phyloP scores from a whole-genome alignment of 2,113 vertebrate species.

The Suricata suricatta region DNA sequence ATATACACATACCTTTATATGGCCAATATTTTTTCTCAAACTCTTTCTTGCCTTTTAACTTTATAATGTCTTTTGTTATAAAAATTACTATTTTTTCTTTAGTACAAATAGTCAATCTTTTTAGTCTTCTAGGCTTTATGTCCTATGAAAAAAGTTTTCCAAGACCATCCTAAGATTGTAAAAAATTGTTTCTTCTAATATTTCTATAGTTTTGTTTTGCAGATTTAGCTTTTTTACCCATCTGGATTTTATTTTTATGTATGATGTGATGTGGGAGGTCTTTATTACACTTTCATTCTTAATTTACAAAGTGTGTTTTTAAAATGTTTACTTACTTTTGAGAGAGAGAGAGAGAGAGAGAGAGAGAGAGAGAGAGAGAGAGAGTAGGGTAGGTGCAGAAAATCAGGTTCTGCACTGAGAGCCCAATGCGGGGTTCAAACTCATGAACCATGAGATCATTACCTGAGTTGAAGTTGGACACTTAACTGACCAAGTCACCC shows the following conservation, averaged over 20 bases:
- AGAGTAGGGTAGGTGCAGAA: neutral
- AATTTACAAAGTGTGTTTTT: neutral
- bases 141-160: neutral
- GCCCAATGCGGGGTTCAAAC: neutral
- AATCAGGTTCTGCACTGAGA: neutral
- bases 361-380: neutral
- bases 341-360: neutral
- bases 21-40: constrained; percentile 20
- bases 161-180: neutral
- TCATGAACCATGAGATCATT: neutral
- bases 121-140: neutral
- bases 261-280: neutral
- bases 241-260: constrained; percentile 1
- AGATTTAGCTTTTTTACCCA: neutral
- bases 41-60: constrained; percentile 13
- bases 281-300: neutral
- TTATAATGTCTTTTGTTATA: constrained; percentile 27
- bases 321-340: neutral
- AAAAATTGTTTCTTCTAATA: neutral
- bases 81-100: neutral
- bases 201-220: neutral
- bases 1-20: neutral
- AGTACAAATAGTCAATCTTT: neutral
- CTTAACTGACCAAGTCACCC: neutral
- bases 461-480: neutral